A percentile compares a stretch with the other conserved stretches of the same genome.
phyloP scores from a whole-genome alignment of 2,888 invertebrate genomes.

The Branchellion lobata region DNA sequence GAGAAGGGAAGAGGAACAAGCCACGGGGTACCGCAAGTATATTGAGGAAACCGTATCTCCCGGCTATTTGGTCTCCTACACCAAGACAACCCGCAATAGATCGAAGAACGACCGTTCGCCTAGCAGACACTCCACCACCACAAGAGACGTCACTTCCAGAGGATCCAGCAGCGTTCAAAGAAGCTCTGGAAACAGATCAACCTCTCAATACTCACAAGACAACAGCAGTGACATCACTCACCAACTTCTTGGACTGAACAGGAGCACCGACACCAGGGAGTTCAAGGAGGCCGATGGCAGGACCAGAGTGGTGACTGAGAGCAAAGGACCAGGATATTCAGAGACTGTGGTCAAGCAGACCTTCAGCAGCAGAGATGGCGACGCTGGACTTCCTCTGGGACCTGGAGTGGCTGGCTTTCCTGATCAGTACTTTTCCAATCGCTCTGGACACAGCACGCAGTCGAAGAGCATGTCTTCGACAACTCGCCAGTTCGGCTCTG shows the following conservation, averaged over 20 bases:
- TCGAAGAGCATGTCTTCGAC: neutral
- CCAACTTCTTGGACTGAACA: conserved; percentile 15
- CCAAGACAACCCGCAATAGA: conserved; percentile 19
- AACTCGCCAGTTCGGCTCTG: neutral
- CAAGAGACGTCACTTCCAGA: neutral
- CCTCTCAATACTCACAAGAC: neutral
- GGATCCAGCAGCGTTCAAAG: conserved; percentile 13
- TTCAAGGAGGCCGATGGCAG: neutral
- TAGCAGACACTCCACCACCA: neutral
- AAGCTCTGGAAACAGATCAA: conserved; percentile 19
- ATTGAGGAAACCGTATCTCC: conserved; percentile 31
- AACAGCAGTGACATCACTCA: neutral
- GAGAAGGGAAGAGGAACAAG: neutral
- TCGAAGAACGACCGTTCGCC: conserved; percentile 9
- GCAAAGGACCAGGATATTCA: conserved; percentile 14
- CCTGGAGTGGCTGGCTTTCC: conserved; percentile 25
- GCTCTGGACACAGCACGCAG: neutral
- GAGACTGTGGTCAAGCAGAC: conserved; percentile 27
- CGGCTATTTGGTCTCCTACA: conserved; percentile 36
- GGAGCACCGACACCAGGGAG: neutral
- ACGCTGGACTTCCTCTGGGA: conserved; percentile 6
- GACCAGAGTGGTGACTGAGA: conserved; percentile 21
- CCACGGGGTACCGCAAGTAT: conserved; percentile 20
- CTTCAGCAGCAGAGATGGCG: conserved; percentile 18
- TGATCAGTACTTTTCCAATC: conserved; percentile 21